These are phyloP conservation scores for Equus przewalskii DNA, from an alignment of 2,113 vertebrate species.

Conservation along the genomic window DNA sequence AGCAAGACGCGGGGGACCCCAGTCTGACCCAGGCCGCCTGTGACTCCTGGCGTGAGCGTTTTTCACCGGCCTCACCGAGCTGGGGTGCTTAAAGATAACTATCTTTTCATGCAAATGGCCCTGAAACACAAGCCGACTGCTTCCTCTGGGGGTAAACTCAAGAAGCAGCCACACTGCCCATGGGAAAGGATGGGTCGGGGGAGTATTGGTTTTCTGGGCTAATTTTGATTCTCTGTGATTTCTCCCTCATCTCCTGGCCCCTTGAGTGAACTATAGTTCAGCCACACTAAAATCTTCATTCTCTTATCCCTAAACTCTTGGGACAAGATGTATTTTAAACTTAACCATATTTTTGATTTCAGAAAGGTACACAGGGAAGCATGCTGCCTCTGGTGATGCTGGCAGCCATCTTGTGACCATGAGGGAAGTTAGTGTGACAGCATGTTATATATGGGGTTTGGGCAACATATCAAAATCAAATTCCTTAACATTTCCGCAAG, in stretches of 20 bases:
- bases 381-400: neutral
- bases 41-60: neutral
- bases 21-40: neutral
- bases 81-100: neutral
- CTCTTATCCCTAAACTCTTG: neutral
- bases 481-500: neutral
- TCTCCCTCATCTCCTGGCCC: neutral
- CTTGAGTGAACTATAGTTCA: neutral
- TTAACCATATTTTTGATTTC: neutral
- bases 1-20: neutral
- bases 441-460: neutral
- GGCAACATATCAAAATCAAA: neutral
- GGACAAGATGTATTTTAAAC: constrained; percentile 18
- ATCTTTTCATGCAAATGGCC: neutral
- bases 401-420: neutral
- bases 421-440: neutral
- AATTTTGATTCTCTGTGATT: neutral
- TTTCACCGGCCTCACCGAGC: neutral
- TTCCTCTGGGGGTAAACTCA: neutral
- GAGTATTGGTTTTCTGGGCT: neutral
- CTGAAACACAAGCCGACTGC: neutral
- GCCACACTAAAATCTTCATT: neutral
- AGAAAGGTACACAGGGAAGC: neutral
- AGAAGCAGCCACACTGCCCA: neutral
- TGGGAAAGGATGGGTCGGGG: neutral